A percentile compares a stretch with the other conserved stretches of the same genome.
Conservation (phyloP, 2,113 vertebrate species). For the Megaleporinus macrocephalus region DNA sequence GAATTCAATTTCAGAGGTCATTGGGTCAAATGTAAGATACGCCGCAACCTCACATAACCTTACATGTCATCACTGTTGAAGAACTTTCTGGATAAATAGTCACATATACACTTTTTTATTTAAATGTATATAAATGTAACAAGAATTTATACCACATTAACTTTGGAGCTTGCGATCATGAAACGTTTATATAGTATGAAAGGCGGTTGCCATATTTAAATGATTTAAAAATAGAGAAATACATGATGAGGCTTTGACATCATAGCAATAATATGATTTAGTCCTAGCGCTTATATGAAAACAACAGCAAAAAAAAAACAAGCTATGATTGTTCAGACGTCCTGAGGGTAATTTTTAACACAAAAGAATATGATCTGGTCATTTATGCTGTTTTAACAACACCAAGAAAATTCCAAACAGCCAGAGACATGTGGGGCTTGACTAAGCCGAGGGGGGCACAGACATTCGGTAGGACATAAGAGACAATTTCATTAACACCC, state of each 20-base stretch:
- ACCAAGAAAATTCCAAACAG: conserved; percentile 81
- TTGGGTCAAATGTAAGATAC: conserved; percentile 29
- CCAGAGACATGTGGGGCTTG: conserved; percentile 72
- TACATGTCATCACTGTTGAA: not conserved
- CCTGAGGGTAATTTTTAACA: conserved; percentile 66
- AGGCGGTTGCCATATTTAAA: not conserved
- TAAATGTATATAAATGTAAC: not conserved
- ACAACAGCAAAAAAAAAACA: too few relatives aligned
- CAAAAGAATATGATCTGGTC: conserved; percentile 64
- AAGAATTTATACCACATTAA: not conserved
- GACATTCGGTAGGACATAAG: conserved; percentile 89
- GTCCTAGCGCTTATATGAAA: too few relatives aligned
- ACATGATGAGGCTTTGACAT: too few relatives aligned
- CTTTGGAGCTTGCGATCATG: too few relatives aligned
- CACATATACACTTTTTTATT: conserved; percentile 29
- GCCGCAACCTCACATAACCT: not conserved
- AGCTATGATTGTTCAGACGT: conserved; percentile 47
- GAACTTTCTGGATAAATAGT: not conserved
- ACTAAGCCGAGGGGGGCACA: conserved; percentile 82
- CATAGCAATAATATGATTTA: too few relatives aligned
- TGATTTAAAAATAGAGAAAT: too few relatives aligned
- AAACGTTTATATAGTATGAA: too few relatives aligned
- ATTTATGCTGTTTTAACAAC: conserved; percentile 69
- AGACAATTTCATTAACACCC: conserved; percentile 95
- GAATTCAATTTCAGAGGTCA: not conserved